These are phyloP conservation scores for Stenotaenia linearis DNA, from an alignment of 2,888 invertebrate species.

Conservation along the genomic window DNA sequence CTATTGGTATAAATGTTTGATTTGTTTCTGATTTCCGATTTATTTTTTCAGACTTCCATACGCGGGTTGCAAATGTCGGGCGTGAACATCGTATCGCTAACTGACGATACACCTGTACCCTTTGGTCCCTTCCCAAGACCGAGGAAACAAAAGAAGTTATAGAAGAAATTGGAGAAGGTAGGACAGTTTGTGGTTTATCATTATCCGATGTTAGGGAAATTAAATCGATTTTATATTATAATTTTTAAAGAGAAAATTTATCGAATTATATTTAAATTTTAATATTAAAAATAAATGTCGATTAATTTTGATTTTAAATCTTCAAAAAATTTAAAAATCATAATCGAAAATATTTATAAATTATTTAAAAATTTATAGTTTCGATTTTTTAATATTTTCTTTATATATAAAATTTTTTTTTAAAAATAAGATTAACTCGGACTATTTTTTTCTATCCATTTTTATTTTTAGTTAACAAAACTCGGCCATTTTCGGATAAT, in stretches of 20 bases:
- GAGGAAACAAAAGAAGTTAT: conserved; percentile 76
- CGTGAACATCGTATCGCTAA: conserved; percentile 79
- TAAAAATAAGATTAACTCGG: too few relatives aligned
- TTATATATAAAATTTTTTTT: too few relatives aligned
- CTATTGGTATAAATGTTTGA: background rate
- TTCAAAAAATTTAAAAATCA: too few relatives aligned
- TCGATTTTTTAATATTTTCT: background rate
- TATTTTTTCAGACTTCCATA: conserved; percentile 68
- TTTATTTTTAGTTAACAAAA: too few relatives aligned
- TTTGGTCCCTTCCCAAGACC: conserved; percentile 72
- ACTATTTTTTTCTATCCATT: too few relatives aligned
- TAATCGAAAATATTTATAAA: background rate
- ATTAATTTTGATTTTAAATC: too few relatives aligned
- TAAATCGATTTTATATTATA: too few relatives aligned
- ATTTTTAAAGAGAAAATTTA: too few relatives aligned
- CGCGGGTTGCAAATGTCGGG: conserved; percentile 92
- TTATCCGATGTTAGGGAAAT: background rate
- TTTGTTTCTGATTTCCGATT: conserved; percentile 22
- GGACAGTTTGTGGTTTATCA: background rate
- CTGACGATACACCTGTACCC: conserved; percentile 81
- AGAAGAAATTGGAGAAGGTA: conserved; percentile 46
- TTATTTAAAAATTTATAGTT: background rate
- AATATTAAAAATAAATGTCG: too few relatives aligned
- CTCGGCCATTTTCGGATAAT: too few relatives aligned
- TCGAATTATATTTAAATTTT: too few relatives aligned